Conservation (phyloP, 2,797 vertebrate species). For the Vireo griseus region DNA sequence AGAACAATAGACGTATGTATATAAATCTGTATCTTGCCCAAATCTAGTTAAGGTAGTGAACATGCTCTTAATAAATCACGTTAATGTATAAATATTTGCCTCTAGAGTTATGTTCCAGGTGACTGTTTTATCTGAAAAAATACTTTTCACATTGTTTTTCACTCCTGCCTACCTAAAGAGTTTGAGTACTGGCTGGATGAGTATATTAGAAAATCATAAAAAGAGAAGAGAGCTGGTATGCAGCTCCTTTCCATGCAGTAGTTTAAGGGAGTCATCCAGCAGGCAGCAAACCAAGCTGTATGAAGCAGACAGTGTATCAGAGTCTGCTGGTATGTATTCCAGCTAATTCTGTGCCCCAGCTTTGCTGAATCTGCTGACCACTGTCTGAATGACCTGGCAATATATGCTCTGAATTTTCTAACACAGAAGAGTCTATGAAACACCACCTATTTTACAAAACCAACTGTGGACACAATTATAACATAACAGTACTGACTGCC, state of each 20-base stretch:
- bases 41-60: background rate
- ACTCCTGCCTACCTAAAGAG: background rate
- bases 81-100: background rate
- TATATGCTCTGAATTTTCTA: background rate
- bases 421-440: background rate
- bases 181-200: background rate
- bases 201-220: background rate
- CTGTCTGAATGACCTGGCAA: background rate
- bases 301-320: background rate
- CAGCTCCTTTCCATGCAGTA: background rate
- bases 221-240: background rate
- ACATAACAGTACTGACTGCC: background rate
- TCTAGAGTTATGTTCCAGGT: background rate
- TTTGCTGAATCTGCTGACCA: background rate
- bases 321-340: background rate
- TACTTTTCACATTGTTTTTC: background rate
- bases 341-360: background rate
- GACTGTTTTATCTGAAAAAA: background rate
- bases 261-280: background rate
- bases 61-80: background rate
- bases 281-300: background rate
- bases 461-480: background rate
- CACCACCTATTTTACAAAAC: background rate
- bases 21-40: background rate
- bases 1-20: background rate